Percentiles rank a stretch among this genome's conserved stretches.
Evolutionary conservation across 1,140 invertebrate species (phyloP).

Genomic region (Heliconius congener): DNA sequence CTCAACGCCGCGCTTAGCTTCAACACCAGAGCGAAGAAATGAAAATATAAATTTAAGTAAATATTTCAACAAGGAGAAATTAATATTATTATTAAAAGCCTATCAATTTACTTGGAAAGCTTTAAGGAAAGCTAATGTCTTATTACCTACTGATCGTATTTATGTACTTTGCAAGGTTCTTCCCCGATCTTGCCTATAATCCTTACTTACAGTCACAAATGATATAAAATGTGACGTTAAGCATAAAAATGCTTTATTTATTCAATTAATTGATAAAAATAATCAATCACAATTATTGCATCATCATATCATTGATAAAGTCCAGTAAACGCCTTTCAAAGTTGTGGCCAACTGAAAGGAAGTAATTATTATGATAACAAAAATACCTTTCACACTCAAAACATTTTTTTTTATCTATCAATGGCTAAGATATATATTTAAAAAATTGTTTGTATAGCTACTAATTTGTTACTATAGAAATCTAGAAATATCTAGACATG

Average conservation of each 20-base stretch:
- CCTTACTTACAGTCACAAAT: neutral
- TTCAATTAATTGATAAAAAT: neutral
- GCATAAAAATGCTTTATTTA: neutral
- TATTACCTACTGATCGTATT: neutral
- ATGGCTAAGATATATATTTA: too few species aligned
- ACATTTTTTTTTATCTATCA: too few species aligned
- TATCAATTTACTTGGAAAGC: neutral
- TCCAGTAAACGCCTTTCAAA: neutral
- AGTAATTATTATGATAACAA: neutral
- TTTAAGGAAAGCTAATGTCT: neutral
- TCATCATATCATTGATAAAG: neutral
- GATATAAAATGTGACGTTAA: neutral
- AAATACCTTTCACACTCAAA: too few species aligned
- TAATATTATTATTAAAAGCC: neutral
- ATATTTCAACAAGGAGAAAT: neutral
- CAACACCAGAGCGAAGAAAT: too few species aligned
- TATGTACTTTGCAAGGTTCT: conserved; percentile 23
- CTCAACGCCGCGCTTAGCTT: too few species aligned
- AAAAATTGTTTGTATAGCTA: too few species aligned
- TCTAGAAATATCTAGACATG: too few species aligned
- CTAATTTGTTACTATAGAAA: too few species aligned
- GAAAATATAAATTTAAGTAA: too few species aligned
- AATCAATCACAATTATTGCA: neutral
- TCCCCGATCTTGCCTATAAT: conserved; percentile 15
- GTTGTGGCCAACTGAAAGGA: neutral